Conservation (phyloP, 2,113 vertebrate species). For the Procavia capensis region DNA sequence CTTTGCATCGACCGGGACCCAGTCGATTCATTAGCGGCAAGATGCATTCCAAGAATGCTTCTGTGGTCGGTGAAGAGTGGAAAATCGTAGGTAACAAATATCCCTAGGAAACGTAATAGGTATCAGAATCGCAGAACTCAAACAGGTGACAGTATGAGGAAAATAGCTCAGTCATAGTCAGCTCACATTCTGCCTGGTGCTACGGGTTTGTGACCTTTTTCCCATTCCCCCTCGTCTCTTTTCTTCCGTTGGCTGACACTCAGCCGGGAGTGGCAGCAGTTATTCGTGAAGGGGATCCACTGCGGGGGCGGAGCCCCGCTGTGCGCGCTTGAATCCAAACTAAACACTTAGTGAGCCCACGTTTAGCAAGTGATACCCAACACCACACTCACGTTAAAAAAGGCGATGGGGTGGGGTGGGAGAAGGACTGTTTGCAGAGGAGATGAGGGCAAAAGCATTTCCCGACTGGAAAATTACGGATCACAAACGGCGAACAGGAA, state of each 20-base stretch:
- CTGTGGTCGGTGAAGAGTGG: conserved; percentile 59
- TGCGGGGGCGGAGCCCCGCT: neutral
- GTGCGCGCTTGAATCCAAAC: conserved; percentile 34
- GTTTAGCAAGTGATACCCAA: conserved; percentile 58
- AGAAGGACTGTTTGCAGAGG: conserved; percentile 55
- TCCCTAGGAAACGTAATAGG: conserved; percentile 55
- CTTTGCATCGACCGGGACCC: neutral
- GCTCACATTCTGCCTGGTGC: neutral
- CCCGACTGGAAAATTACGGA: conserved; percentile 82
- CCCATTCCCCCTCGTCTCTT: neutral
- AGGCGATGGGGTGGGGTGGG: neutral
- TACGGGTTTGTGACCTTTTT: neutral
- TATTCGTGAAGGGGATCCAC: neutral
- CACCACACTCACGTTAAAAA: conserved; percentile 69
- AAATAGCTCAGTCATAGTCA: neutral
- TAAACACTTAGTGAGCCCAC: conserved; percentile 60
- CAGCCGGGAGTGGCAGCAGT: accelerated
- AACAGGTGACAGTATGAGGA: conserved; percentile 62
- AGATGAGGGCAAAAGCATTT: conserved; percentile 75
- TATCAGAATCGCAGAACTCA: conserved; percentile 31
- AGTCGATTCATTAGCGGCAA: conserved; percentile 3
- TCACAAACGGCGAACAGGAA: conserved; percentile 21
- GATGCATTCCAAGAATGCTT: conserved; percentile 73
- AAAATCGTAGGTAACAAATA: conserved; percentile 61
- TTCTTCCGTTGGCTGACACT: neutral